These are phyloP conservation scores for Pluvianellus socialis DNA, from an alignment of 2,113 vertebrate species.

Conservation along the genomic window DNA sequence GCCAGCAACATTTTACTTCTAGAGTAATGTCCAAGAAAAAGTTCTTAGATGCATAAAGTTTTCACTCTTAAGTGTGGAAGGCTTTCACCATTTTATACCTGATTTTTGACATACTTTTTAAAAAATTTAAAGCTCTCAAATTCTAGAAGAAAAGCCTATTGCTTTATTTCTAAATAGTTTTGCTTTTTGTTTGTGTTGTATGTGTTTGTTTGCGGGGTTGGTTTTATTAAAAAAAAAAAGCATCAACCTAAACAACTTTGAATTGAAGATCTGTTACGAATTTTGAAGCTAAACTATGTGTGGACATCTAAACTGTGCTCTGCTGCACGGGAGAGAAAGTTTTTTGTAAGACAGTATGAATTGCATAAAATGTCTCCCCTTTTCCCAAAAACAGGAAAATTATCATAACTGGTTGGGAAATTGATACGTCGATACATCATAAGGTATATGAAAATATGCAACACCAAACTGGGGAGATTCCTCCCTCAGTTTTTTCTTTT, in stretches of 20 bases:
- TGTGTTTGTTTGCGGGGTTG: not conserved
- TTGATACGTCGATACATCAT: fast-evolving
- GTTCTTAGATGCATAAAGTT: not conserved
- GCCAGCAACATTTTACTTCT: not conserved
- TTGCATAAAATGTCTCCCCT: not conserved
- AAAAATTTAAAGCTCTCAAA: not conserved
- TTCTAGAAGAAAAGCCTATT: not conserved
- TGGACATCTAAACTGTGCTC: not conserved
- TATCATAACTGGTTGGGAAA: not conserved
- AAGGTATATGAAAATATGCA: not conserved
- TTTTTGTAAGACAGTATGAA: not conserved
- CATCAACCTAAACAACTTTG: not conserved
- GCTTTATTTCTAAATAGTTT: not conserved
- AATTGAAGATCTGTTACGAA: not conserved
- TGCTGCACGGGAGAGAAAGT: not conserved
- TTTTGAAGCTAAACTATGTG: not conserved
- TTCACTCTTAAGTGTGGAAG: not conserved
- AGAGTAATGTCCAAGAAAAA: not conserved
- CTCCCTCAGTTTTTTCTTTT: not conserved
- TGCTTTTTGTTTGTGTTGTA: not conserved
- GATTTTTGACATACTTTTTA: not conserved
- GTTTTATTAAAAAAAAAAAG: not conserved
- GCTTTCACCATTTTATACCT: not conserved
- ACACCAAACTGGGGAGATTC: not conserved
- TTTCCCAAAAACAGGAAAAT: not conserved